These are phyloP conservation scores for human (Homo sapiens) DNA, from an alignment of 2,113 vertebrate species.

Conservation along the genomic window GRCh38 chr18:21487001-21487500, in stretches of 20 bases:
- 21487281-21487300: neutral
- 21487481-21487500: neutral
- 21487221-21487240: neutral
- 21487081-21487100: neutral
- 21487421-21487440: neutral
- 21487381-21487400: conserved; percentile 3
- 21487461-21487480: neutral
- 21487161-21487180: neutral
- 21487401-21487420: neutral
- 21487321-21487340: neutral
- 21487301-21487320: neutral
- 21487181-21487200: neutral
- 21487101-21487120: conserved; percentile 16
- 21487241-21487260: neutral
- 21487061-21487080: conserved; percentile 35
- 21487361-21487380: conserved; percentile 14
- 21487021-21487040: neutral
- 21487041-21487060: neutral
- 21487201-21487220: neutral
- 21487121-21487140: neutral
- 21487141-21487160: neutral
- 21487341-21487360: conserved; percentile 27
- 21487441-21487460: neutral
- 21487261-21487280: neutral
- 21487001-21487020: neutral